Base-by-base conservation (phyloP, 2,888 invertebrate species). In the Caenorhabditis plicata region DNA sequence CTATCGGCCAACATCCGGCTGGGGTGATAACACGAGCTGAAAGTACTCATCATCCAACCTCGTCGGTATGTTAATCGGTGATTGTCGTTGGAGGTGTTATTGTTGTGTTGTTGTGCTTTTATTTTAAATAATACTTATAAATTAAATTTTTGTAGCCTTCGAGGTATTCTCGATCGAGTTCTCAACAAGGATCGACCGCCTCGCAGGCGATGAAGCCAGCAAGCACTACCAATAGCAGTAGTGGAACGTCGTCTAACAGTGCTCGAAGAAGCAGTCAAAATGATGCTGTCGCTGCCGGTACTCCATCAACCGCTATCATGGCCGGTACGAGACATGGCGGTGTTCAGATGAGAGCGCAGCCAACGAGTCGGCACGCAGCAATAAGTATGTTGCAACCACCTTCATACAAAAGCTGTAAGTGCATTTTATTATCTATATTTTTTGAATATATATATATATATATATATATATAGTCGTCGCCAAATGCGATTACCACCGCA, bases 331-430 rank as follows among this genome's bases (percentile, higher is more conserved):
- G 60, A 27, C 60, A 60, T 22, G 60, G 60, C 4, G 60, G 60
- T 31, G 68, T 69, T 9, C 66, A 62, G 42, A 61, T 66, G 64
- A 53, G 66, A 42, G 43, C 36, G 9, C 64, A 64, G 41, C 64
- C 64, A 46, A 49, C 68, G 43, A 55, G 53, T 22, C 36, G 67
- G 15, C 52, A 53, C 29, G 45, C 58, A 4, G 38, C 58, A 1
- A 48, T 58, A 13, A 53, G 52, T 38, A 29, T 58, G 23, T 32
- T 58, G 15, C 58, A 58, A 27, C 58, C 58, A 33, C 58, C 58
- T 1, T 48, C 48, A 22, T 58, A 58, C 38, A 58, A 58, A 36
- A 41, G 44, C 27, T 51, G 56, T 56, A 22, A 50, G 56, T 41
- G n/a, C 5, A 11, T 39, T 39, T 38, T 38, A 23, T n/a, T n/a